These are phyloP conservation scores for Peromyscus nudipes DNA, from an alignment of 2,797 vertebrate species.

Conservation along the genomic window DNA sequence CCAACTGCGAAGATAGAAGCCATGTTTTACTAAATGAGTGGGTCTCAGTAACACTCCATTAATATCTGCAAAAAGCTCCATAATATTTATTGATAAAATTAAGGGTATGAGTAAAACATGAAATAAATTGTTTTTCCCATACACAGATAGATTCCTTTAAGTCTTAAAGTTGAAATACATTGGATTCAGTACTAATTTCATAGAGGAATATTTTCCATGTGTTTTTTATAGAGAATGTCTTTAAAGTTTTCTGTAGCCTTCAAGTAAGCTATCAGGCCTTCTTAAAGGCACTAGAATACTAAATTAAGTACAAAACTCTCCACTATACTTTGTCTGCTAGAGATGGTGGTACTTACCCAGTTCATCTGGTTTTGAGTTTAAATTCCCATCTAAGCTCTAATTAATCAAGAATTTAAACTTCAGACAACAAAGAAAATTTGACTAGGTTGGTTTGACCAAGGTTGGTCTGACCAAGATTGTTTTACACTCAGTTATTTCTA, in stretches of 20 bases:
- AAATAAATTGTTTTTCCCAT: slow-evolving; percentile 23
- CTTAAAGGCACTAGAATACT: background rate
- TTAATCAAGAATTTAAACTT: slow-evolving; percentile 76
- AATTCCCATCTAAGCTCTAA: slow-evolving; percentile 61
- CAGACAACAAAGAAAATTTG: slow-evolving; percentile 71
- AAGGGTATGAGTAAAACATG: slow-evolving; percentile 40
- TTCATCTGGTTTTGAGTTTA: slow-evolving; percentile 66
- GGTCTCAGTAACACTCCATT: background rate
- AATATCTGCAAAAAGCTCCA: background rate
- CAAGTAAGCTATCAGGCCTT: background rate
- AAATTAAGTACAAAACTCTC: slow-evolving; percentile 56
- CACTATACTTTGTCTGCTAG: slow-evolving; percentile 48
- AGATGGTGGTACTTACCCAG: slow-evolving; percentile 13
- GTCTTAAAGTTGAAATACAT: slow-evolving; percentile 22
- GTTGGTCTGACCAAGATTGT: slow-evolving; percentile 62
- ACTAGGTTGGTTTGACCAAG: slow-evolving; percentile 67
- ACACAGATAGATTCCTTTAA: slow-evolving; percentile 3
- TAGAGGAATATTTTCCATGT: background rate
- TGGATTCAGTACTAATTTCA: slow-evolving; percentile 51
- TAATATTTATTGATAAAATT: background rate
- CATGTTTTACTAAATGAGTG: background rate
- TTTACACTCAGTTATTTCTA: slow-evolving; percentile 62
- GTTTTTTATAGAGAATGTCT: slow-evolving; percentile 18
- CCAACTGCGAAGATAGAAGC: background rate
- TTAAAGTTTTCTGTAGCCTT: slow-evolving; percentile 65